phyloP scores from a whole-genome alignment of 2,797 vertebrate genomes.

The Oreochromis grahami region DNA sequence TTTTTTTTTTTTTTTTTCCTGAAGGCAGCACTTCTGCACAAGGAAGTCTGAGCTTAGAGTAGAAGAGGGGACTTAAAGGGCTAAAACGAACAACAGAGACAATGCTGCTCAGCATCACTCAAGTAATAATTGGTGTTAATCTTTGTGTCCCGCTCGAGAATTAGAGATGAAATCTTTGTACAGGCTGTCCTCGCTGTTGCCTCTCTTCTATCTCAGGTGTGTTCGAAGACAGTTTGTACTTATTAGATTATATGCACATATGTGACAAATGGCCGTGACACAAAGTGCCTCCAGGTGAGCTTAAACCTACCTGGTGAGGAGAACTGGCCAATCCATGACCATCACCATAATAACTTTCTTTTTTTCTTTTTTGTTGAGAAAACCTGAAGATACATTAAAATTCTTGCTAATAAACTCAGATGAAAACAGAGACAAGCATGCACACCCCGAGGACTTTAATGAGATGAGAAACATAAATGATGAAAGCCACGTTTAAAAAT shows the following conservation, averaged over 20 bases:
- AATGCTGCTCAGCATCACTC: slow-evolving; percentile 45
- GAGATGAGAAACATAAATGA: not conserved
- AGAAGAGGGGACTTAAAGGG: slow-evolving; percentile 76
- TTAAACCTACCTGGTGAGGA: slow-evolving; percentile 58
- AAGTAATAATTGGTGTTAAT: slow-evolving; percentile 69
- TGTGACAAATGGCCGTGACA: slow-evolving; percentile 68
- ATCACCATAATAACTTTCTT: slow-evolving; percentile 42
- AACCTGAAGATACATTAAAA: not conserved
- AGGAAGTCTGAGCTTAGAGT: slow-evolving; percentile 49
- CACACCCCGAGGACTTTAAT: not conserved
- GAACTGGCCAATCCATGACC: slow-evolving; percentile 59
- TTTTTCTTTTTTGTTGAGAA: not conserved
- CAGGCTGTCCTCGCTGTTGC: slow-evolving; percentile 48
- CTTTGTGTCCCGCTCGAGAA: slow-evolving; percentile 51
- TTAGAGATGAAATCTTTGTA: slow-evolving; percentile 33
- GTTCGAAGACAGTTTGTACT: slow-evolving; percentile 52
- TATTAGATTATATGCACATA: slow-evolving; percentile 67
- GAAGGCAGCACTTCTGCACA: slow-evolving; percentile 63
- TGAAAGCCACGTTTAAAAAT: not conserved
- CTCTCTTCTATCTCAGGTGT: slow-evolving; percentile 76
- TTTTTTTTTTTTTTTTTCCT: slow-evolving; percentile 15
- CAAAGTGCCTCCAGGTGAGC: slow-evolving; percentile 77
- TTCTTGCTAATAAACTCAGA: not conserved
- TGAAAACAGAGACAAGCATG: not conserved
- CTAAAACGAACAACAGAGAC: slow-evolving; percentile 75